phyloP scores from a whole-genome alignment of 2,888 invertebrate genomes.

The Hirudinaria manillensis region DNA sequence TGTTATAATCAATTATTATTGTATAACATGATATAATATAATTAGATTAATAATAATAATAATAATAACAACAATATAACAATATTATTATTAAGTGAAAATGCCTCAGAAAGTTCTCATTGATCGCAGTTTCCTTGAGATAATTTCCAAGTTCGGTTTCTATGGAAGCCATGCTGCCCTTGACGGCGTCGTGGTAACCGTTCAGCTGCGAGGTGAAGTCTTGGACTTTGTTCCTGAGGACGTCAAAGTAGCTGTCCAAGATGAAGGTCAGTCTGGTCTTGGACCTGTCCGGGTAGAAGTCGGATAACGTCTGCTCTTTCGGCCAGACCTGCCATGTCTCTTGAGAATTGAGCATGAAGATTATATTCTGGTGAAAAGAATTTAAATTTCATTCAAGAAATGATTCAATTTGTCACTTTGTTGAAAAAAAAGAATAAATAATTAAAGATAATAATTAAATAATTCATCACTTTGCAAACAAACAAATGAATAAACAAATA shows the following conservation, averaged over 20 bases:
- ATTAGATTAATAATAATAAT: no score
- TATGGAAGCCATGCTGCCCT: background rate
- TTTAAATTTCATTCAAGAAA: no score
- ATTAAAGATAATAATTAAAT: no score
- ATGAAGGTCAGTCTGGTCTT: slow-evolving; percentile 9
- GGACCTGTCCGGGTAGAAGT: background rate
- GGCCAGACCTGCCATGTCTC: slow-evolving; percentile 19
- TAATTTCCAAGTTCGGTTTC: background rate
- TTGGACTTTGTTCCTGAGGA: background rate
- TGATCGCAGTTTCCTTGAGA: background rate
- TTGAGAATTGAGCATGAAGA: background rate
- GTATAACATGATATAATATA: no score
- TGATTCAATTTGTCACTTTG: no score
- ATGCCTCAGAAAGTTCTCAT: slow-evolving; percentile 2
- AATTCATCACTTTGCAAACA: no score
- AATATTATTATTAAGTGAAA: background rate
- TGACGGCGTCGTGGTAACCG: background rate
- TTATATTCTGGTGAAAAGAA: background rate
- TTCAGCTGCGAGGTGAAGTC: background rate
- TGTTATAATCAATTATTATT: no score
- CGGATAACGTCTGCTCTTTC: background rate
- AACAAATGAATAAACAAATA: background rate
- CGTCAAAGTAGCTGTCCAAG: background rate
- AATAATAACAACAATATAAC: no score
- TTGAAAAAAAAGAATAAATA: no score